Evolutionary conservation across 2,113 vertebrate species (phyloP).

Genomic region (Candoia aspera): DNA sequence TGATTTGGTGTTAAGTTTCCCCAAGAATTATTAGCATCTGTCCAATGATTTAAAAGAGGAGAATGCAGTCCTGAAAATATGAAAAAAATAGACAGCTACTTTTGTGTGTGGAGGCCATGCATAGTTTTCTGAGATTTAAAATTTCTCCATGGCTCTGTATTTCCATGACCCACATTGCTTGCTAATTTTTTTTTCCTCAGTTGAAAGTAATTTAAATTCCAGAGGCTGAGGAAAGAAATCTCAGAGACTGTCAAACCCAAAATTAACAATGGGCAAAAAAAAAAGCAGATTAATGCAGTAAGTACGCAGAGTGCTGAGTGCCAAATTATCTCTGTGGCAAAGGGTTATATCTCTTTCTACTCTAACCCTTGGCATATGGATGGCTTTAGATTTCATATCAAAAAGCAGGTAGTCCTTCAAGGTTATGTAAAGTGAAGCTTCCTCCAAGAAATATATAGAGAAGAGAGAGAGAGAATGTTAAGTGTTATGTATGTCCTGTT

Average conservation of each 20-base stretch:
- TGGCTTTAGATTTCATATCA: slow-evolving; percentile 55
- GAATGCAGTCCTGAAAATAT: slow-evolving; percentile 60
- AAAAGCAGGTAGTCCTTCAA: slow-evolving; percentile 36
- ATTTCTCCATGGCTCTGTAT: slow-evolving; percentile 42
- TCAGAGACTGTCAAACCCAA: slow-evolving; percentile 2
- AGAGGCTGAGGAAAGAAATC: slow-evolving; percentile 43
- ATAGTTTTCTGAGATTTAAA: slow-evolving; percentile 43
- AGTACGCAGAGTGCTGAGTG: slow-evolving; percentile 53
- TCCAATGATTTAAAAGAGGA: slow-evolving; percentile 63
- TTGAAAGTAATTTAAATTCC: slow-evolving; percentile 66
- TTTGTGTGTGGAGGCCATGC: background rate
- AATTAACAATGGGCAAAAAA: slow-evolving; percentile 64
- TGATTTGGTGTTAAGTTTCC: slow-evolving; percentile 72
- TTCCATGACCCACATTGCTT: slow-evolving; percentile 52
- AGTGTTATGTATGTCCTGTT: background rate
- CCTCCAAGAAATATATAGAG: background rate
- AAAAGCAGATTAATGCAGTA: slow-evolving; percentile 67
- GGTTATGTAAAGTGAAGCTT: background rate
- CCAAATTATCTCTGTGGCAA: slow-evolving; percentile 56
- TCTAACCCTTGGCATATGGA: slow-evolving; percentile 43
- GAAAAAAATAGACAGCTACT: slow-evolving; percentile 64
- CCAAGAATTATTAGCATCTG: slow-evolving; percentile 71
- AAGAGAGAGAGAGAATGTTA: background rate
- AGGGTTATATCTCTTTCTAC: slow-evolving; percentile 52
- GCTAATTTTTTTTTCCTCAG: slow-evolving; percentile 49